These are phyloP conservation scores for Coptotermes formosanus DNA, from an alignment of 1,140 invertebrate genomes.

Conservation along the genomic window DNA sequence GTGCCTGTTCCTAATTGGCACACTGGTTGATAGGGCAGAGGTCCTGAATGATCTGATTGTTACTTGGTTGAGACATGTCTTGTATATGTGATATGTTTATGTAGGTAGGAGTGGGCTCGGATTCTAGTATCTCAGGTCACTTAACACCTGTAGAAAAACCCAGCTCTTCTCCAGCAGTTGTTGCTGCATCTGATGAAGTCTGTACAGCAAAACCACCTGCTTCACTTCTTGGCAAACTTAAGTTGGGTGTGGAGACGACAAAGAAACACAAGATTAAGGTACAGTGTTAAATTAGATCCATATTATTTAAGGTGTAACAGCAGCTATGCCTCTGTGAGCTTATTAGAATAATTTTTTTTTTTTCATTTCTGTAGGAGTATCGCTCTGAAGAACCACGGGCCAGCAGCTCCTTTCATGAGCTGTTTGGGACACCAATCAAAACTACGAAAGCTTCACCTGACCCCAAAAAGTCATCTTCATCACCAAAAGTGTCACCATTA, in stretches of 20 bases:
- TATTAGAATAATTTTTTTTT: not conserved
- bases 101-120: constrained; percentile 35
- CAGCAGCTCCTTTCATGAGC: constrained; percentile 64
- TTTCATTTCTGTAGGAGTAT: constrained; percentile 24
- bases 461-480: constrained; percentile 48
- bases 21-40: too few species aligned
- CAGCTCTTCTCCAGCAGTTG: not conserved
- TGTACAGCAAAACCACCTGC: constrained; percentile 16
- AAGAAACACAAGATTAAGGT: constrained; percentile 68
- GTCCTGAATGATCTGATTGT: too few species aligned
- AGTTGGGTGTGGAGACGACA: constrained; percentile 54
- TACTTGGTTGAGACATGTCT: too few species aligned
- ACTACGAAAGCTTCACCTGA: constrained; percentile 63
- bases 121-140: constrained; percentile 12
- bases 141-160: constrained; percentile 29
- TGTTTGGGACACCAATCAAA: constrained; percentile 77
- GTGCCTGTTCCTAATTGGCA: too few species aligned
- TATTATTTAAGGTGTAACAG: not conserved
- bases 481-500: constrained; percentile 49
- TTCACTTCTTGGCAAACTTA: constrained; percentile 64
- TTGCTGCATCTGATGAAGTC: constrained; percentile 25
- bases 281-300: constrained; percentile 8
- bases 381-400: constrained; percentile 28
- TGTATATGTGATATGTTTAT: not conserved
- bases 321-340: not conserved